Evolutionary conservation across 2,797 vertebrate genomes (phyloP), one percentile per base, ranked within the genome.

Genomic region (Sebastes hubbsi): DNA sequence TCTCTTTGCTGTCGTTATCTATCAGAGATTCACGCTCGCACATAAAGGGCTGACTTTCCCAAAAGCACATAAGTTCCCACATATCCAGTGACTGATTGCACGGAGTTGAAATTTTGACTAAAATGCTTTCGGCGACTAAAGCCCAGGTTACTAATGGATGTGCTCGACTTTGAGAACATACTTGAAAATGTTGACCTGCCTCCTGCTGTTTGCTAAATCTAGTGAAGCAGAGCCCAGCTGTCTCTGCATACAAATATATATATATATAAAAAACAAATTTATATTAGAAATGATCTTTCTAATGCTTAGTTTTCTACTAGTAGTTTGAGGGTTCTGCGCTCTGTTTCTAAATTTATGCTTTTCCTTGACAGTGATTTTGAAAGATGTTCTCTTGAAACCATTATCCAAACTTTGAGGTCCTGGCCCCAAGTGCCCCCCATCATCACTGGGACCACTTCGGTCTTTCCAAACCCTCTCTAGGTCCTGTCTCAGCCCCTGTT

Each of bases 131-230:
- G 64, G 77, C 25, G 63, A 73, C 32, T 24, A 20, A 68, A 75
- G 74, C 58, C 32, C 63, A 76, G 60, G 65, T 77, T 69, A 42
- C n/a, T 77, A 77, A 71, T 84, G 70, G 71, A 67, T 81, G 78
- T 32, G 25, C 52, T 83, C n/a, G 59, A 74, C 74, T 84, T 62
- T 79, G 61, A 67, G 38, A 81, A 78, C 55, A 65, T 36, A n/a
- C 30, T 64, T 72, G 8, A 72, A 85, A 59, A 67, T 25, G 59
- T 25, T 75, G 61, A 82, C 79, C 60, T 77, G 69, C 59, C 49
- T 68, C 83, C 76, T 79, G 67, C 79, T 81, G 72, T 80, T 83
- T 25, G 5, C 71, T 86, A 89, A 84, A 88, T 54, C 60, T 34
- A 69, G 29, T 63, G 56, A 84, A 84, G 75, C 58, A 24, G 52